Percentiles rank a stretch among this genome's conserved stretches.
These are phyloP conservation scores for Molanna angustata DNA, from an alignment of 2,888 invertebrate genomes.

Conservation along the genomic window DNA sequence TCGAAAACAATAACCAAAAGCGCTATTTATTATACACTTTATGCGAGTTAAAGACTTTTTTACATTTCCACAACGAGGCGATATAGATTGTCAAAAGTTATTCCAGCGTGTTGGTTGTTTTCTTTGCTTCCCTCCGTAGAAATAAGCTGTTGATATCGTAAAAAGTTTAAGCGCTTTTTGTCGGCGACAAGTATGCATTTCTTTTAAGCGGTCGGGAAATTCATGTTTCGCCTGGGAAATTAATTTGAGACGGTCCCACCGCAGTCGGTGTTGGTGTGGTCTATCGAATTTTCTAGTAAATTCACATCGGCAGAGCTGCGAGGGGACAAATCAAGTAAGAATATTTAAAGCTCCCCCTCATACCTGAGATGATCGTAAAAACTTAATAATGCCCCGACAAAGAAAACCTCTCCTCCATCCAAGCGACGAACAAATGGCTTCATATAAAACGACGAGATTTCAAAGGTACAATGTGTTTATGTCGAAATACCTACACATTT, in stretches of 20 bases:
- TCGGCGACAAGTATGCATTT: slow-evolving; percentile 22
- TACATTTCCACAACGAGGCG: too few species aligned
- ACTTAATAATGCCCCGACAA: slow-evolving; percentile 25
- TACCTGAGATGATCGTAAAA: slow-evolving; percentile 22
- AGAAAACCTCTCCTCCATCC: slow-evolving; percentile 19
- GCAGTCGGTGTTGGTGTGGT: slow-evolving; percentile 13
- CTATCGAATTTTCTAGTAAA: slow-evolving; percentile 29
- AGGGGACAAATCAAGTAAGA: slow-evolving; percentile 23
- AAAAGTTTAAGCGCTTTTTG: slow-evolving; percentile 22
- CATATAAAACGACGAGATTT: slow-evolving; percentile 9
- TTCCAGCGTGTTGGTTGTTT: background rate
- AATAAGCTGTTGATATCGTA: slow-evolving; percentile 30
- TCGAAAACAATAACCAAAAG: too few species aligned
- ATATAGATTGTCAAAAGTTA: too few species aligned
- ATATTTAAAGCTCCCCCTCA: slow-evolving; percentile 16
- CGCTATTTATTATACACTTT: too few species aligned
- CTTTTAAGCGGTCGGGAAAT: slow-evolving; percentile 32
- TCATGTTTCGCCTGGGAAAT: slow-evolving; percentile 33
- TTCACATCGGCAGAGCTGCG: slow-evolving; percentile 17
- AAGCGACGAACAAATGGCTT: slow-evolving; percentile 26
- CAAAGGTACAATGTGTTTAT: slow-evolving; percentile 14
- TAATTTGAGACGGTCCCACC: slow-evolving; percentile 31
- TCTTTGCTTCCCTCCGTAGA: too few species aligned
- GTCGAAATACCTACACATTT: too few species aligned
- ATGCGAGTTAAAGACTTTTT: too few species aligned